Evolutionary conservation across 2,888 invertebrate genomes (phyloP).

Genomic region (Stratiomys singularior): DNA sequence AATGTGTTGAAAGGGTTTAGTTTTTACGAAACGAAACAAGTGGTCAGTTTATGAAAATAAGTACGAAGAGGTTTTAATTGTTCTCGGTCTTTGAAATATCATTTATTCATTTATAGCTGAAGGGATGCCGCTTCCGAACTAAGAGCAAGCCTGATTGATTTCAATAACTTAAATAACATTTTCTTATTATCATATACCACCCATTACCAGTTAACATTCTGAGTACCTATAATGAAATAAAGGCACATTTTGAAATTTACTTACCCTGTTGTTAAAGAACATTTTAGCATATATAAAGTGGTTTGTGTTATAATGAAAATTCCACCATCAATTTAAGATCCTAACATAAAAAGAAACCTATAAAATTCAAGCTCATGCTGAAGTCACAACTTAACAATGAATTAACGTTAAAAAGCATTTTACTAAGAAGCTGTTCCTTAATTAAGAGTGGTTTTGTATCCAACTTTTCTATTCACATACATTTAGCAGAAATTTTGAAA

Average conservation of each 20-base stretch:
- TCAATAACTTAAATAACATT: no score
- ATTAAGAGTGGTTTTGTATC: neutral
- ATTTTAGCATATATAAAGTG: no score
- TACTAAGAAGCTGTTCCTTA: conserved; percentile 2
- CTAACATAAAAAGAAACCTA: conserved; percentile 29
- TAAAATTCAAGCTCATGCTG: conserved; percentile 39
- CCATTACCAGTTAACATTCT: no score
- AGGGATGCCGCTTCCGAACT: no score
- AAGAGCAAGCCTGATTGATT: no score
- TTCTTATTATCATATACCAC: no score
- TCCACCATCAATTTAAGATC: conserved; percentile 29
- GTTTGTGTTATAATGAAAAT: neutral
- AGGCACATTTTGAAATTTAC: no score
- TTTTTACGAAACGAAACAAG: no score
- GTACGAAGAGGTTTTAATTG: neutral
- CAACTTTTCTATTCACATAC: conserved; percentile 17
- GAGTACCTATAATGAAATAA: no score
- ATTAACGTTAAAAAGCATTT: conserved; percentile 27
- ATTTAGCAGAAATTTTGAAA: neutral
- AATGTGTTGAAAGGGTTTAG: no score
- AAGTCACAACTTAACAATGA: neutral
- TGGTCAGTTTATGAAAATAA: no score
- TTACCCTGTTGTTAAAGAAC: no score
- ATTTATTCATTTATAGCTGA: neutral
- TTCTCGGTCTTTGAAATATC: neutral